phyloP scores from a whole-genome alignment of 2,797 vertebrate species.

The Calcarius lapponicus region DNA sequence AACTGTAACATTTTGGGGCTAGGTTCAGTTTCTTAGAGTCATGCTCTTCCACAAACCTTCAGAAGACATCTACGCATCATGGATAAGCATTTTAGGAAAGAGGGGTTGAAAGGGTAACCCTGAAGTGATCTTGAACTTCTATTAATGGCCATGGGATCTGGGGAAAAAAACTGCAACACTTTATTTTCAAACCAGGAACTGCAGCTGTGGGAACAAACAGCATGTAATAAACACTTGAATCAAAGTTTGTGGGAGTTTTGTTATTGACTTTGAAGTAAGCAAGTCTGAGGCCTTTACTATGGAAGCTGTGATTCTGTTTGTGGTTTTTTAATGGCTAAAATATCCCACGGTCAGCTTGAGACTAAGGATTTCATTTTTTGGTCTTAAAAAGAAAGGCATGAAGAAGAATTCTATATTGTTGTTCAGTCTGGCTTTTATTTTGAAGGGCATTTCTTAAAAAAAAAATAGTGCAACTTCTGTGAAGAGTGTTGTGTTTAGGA shows the following conservation, averaged over 20 bases:
- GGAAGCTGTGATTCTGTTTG: slow-evolving; percentile 60
- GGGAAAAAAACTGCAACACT: background rate
- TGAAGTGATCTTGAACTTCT: background rate
- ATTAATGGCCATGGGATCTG: background rate
- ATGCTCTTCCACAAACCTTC: background rate
- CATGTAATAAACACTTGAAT: slow-evolving; percentile 60
- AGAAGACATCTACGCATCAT: background rate
- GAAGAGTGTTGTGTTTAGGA: slow-evolving; percentile 73
- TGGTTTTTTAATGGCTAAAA: slow-evolving; percentile 57
- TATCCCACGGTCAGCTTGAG: slow-evolving; percentile 53
- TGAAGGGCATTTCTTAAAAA: slow-evolving; percentile 64
- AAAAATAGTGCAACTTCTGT: slow-evolving; percentile 74
- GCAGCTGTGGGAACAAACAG: slow-evolving; percentile 57
- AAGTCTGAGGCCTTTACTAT: slow-evolving; percentile 50
- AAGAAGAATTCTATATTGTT: slow-evolving; percentile 67
- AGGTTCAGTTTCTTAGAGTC: background rate
- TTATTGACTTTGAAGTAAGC: slow-evolving; percentile 55
- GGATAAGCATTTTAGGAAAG: slow-evolving; percentile 11
- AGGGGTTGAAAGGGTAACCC: background rate
- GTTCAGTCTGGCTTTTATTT: slow-evolving; percentile 75
- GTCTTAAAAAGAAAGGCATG: slow-evolving; percentile 58
- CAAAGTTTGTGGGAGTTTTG: slow-evolving; percentile 65
- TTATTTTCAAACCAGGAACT: slow-evolving; percentile 42
- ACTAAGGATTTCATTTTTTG: slow-evolving; percentile 55
- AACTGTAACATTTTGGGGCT: background rate